Evolutionary conservation across 2,113 vertebrate species (phyloP).

Genomic region (Carassius auratus): DNA sequence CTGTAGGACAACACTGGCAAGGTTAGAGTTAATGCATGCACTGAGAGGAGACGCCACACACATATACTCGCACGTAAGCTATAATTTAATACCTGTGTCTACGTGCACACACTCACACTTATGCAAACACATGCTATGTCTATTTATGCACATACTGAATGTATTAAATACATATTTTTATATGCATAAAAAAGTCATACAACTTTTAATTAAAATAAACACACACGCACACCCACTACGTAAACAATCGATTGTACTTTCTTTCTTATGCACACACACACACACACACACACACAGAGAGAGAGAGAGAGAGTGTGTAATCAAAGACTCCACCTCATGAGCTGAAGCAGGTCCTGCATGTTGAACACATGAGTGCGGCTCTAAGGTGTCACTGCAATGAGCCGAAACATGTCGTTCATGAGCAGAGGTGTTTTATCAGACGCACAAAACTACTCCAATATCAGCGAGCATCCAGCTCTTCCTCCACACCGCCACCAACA

Average conservation of each 20-base stretch:
- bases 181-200: background rate
- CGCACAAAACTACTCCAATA: constrained; percentile 16
- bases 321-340: constrained; percentile 56
- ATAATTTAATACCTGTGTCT: background rate
- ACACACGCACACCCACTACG: background rate
- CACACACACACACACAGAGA: background rate
- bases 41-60: constrained; percentile 25
- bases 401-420: constrained; percentile 55
- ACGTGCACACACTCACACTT: constrained; percentile 2
- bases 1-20: constrained; percentile 62
- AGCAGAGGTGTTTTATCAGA: constrained; percentile 50
- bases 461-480: constrained; percentile 24
- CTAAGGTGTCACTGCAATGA: constrained; percentile 55
- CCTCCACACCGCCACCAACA: background rate
- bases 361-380: constrained; percentile 37
- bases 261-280: background rate
- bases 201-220: background rate
- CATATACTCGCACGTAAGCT: background rate
- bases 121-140: background rate
- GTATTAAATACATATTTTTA: background rate
- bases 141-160: background rate
- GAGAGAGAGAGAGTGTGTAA: constrained; percentile 42
- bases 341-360: constrained; percentile 50
- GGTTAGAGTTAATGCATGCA: constrained; percentile 49
- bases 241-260: background rate